Conservation (phyloP, 2,113 vertebrate genomes). For the Elaphurus davidianus region DNA sequence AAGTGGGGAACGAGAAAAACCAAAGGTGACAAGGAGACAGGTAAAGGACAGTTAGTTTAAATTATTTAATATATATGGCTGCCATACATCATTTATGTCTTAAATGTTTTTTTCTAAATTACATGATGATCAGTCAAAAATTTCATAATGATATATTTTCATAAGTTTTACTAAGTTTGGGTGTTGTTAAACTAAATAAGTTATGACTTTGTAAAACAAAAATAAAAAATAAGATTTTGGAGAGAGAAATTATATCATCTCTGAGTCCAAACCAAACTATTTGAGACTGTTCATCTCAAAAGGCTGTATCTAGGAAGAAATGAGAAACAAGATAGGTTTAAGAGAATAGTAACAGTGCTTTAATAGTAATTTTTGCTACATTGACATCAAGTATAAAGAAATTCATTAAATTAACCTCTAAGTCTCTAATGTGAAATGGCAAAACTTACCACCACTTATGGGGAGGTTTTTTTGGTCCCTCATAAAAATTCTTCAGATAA, state of each 20-base stretch:
- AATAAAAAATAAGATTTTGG: not conserved
- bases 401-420: not conserved
- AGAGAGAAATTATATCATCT: not conserved
- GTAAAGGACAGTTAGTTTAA: not conserved
- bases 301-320: not conserved
- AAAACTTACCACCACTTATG: not conserved
- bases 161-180: not conserved
- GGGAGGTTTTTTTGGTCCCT: not conserved
- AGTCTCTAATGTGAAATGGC: not conserved
- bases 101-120: not conserved
- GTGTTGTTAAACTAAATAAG: not conserved
- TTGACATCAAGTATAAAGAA: not conserved
- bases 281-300: not conserved
- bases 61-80: not conserved
- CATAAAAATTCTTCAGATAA: not conserved
- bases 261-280: not conserved
- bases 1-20: not conserved
- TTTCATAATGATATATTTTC: constrained; percentile 20
- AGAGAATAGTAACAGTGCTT: not conserved
- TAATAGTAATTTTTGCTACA: not conserved
- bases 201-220: constrained; percentile 3
- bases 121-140: not conserved
- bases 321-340: not conserved
- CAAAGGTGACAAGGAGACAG: not conserved
- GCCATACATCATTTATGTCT: not conserved